Conservation (phyloP, 2,888 invertebrate genomes). For the Cantharis lateralis region DNA sequence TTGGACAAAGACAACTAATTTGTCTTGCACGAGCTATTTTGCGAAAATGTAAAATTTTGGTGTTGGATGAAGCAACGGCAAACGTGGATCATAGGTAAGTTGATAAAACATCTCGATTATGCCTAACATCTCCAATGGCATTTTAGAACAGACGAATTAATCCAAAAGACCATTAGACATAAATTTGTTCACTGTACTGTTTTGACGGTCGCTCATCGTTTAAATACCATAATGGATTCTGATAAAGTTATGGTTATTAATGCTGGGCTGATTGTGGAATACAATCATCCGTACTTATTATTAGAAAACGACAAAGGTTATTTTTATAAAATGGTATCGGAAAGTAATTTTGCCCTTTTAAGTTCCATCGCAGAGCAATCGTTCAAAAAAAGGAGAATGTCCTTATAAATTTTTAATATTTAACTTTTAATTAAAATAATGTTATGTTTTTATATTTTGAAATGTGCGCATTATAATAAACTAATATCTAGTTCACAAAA, state of each 20-base stretch:
- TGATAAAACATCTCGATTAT: neutral
- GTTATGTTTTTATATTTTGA: too few relatives aligned
- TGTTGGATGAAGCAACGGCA: conserved; percentile 90
- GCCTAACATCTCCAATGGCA: neutral
- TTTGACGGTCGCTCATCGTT: conserved; percentile 78
- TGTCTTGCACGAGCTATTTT: conserved; percentile 86
- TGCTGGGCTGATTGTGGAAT: conserved; percentile 74
- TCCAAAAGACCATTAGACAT: conserved; percentile 72
- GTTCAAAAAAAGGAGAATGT: conserved; percentile 37
- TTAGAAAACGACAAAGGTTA: conserved; percentile 64
- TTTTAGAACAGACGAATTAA: conserved; percentile 73
- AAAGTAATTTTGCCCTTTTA: conserved; percentile 52
- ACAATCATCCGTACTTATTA: conserved; percentile 74
- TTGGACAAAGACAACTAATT: conserved; percentile 85
- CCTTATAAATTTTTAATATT: neutral
- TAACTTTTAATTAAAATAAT: neutral
- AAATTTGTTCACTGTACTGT: conserved; percentile 75
- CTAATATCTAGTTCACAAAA: too few relatives aligned
- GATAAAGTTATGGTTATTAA: conserved; percentile 81
- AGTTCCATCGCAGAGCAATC: conserved; percentile 56
- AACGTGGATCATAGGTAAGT: conserved; percentile 81
- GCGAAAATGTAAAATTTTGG: conserved; percentile 75
- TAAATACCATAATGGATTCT: conserved; percentile 82
- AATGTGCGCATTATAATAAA: too few relatives aligned
- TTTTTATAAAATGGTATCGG: conserved; percentile 65